A percentile compares a stretch with the other conserved stretches of the same genome.
These are phyloP conservation scores for Scrobipalpa costella DNA, from an alignment of 2,888 invertebrate genomes.

Conservation along the genomic window DNA sequence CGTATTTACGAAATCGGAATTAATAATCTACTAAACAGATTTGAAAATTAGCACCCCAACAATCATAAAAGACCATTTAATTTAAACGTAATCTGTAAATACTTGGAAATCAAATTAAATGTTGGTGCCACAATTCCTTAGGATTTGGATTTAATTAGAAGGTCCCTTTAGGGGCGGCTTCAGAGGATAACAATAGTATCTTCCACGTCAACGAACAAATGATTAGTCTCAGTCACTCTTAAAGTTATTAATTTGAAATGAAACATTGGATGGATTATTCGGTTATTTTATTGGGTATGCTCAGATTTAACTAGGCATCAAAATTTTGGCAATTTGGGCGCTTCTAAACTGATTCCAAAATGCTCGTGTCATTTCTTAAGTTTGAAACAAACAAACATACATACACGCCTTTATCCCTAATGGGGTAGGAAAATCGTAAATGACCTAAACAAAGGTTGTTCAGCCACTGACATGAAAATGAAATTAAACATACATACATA, in stretches of 20 bases:
- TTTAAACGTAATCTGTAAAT: slow-evolving; percentile 23
- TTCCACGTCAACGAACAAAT: slow-evolving; percentile 41
- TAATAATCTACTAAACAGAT: neutral
- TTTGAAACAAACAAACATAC: no score
- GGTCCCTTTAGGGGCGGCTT: slow-evolving; percentile 30
- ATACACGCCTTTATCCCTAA: no score
- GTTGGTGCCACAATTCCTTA: slow-evolving; percentile 26
- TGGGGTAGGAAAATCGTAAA: no score
- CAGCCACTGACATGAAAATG: no score
- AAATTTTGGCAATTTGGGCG: neutral
- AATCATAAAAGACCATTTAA: slow-evolving; percentile 21
- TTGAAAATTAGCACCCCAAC: neutral
- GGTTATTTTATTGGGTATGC: slow-evolving; percentile 9
- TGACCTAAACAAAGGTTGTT: no score
- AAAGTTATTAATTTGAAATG: slow-evolving; percentile 57
- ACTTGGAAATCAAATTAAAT: slow-evolving; percentile 23
- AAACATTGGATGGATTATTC: slow-evolving; percentile 51
- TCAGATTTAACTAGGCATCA: neutral
- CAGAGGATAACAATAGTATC: slow-evolving; percentile 43
- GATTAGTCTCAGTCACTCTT: slow-evolving; percentile 53
- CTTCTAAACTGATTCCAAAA: no score
- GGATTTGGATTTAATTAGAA: slow-evolving; percentile 33
- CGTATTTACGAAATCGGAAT: neutral
- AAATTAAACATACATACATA: no score
- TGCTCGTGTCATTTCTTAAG: no score